A percentile compares a stretch with the other conserved stretches of the same genome.
Conservation (phyloP, 2,888 invertebrate genomes). For the Rhamphomyia laevipes region DNA sequence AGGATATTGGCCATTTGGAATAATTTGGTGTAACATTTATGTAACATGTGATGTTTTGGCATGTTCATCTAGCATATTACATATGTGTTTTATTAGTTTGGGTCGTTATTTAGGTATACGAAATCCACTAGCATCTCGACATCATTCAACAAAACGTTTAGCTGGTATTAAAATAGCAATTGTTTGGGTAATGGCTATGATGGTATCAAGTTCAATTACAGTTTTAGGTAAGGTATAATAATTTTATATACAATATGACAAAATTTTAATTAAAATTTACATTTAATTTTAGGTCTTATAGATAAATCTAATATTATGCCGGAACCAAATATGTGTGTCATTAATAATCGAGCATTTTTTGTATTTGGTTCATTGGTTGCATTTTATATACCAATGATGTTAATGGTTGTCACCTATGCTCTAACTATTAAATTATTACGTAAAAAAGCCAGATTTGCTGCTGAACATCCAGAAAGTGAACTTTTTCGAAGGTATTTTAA, state of each 20-base stretch:
- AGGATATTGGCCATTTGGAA: slow-evolving; percentile 89
- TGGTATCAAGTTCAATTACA: slow-evolving; percentile 76
- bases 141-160: slow-evolving; percentile 70
- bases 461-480: slow-evolving; percentile 50
- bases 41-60: slow-evolving; percentile 93
- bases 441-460: slow-evolving; percentile 63
- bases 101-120: slow-evolving; percentile 81
- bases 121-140: slow-evolving; percentile 75
- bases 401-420: slow-evolving; percentile 87
- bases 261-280: background rate
- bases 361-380: slow-evolving; percentile 86
- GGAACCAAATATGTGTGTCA: slow-evolving; percentile 59
- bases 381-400: slow-evolving; percentile 90
- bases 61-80: slow-evolving; percentile 91
- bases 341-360: slow-evolving; percentile 76
- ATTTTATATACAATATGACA: background rate
- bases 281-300: slow-evolving; percentile 48
- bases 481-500: slow-evolving; percentile 44
- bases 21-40: slow-evolving; percentile 88
- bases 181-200: slow-evolving; percentile 84
- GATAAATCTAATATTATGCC: slow-evolving; percentile 74
- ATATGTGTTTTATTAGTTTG: slow-evolving; percentile 82
- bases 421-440: slow-evolving; percentile 78
- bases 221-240: slow-evolving; percentile 54
- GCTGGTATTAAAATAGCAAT: slow-evolving; percentile 80